Conservation (phyloP, 37 sponge, comb jelly and placozoan genomes). For the Ephydatia muelleri region DNA sequence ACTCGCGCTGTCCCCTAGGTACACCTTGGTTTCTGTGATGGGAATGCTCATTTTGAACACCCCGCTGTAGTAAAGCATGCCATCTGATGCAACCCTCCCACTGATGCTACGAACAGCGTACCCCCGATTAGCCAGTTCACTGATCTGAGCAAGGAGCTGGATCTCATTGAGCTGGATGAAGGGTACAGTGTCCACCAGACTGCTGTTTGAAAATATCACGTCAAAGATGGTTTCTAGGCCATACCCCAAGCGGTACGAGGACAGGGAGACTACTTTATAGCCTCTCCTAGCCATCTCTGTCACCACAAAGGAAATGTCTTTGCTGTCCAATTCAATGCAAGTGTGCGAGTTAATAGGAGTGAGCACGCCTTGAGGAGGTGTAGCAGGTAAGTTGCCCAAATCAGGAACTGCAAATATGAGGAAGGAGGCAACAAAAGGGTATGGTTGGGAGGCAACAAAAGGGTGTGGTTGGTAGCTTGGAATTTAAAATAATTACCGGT, state of each 20-base stretch:
- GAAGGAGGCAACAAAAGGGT: background rate
- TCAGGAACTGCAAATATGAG: slow-evolving; percentile 1
- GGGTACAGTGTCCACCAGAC: slow-evolving; percentile 7
- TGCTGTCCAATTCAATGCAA: background rate
- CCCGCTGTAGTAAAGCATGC: slow-evolving; percentile 9
- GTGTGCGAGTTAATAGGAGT: background rate
- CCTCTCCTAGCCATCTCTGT: slow-evolving; percentile 4
- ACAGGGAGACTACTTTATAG: slow-evolving; percentile 23
- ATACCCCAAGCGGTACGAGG: slow-evolving; percentile 23
- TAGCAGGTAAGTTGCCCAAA: background rate
- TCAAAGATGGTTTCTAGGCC: slow-evolving; percentile 12
- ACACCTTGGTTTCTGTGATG: slow-evolving; percentile 31
- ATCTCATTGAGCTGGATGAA: slow-evolving; percentile 12
- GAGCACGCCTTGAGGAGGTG: background rate
- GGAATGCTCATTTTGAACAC: slow-evolving; percentile 5
- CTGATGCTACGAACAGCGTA: slow-evolving; percentile 16
- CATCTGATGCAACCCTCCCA: slow-evolving; percentile 6
- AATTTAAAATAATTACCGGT: slow-evolving; percentile 1
- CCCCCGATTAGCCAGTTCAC: background rate
- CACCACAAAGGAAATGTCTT: too few relatives aligned
- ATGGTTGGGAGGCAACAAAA: background rate
- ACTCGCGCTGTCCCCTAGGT: background rate
- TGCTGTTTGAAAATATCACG: slow-evolving; percentile 38
- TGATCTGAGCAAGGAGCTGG: slow-evolving; percentile 15
- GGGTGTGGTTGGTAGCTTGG: background rate